Conservation (phyloP, 2,113 vertebrate genomes). For the Callocephalon fimbriatum region DNA sequence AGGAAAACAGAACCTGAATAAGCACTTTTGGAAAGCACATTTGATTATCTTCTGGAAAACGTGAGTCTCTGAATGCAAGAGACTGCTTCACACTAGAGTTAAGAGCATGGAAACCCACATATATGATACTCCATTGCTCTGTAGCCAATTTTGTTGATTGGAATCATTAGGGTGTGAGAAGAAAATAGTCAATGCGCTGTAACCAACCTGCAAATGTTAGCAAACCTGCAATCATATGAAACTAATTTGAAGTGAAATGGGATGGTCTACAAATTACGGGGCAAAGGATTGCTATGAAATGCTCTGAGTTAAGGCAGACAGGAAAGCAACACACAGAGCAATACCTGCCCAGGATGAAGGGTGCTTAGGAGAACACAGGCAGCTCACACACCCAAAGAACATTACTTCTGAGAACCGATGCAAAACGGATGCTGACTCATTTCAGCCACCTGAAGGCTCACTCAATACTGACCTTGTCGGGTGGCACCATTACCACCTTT, state of each 20-base stretch:
- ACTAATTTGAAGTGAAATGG: conserved; percentile 17
- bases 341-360: neutral
- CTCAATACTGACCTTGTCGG: neutral
- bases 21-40: neutral
- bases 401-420: neutral
- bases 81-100: neutral
- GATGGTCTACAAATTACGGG: neutral
- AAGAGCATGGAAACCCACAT: neutral
- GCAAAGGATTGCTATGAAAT: neutral
- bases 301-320: neutral
- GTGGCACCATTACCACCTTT: neutral
- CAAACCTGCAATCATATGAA: conserved; percentile 4
- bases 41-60: neutral
- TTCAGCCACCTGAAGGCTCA: neutral
- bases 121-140: neutral
- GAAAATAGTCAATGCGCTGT: conserved; percentile 3
- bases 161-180: neutral
- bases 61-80: neutral
- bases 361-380: neutral
- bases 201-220: conserved; percentile 18
- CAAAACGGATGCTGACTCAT: neutral
- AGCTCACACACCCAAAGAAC: neutral
- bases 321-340: neutral
- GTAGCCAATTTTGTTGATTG: neutral
- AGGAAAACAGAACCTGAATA: neutral